phyloP scores from a whole-genome alignment of 2,888 invertebrate genomes.

The Scrobipalpa costella region DNA sequence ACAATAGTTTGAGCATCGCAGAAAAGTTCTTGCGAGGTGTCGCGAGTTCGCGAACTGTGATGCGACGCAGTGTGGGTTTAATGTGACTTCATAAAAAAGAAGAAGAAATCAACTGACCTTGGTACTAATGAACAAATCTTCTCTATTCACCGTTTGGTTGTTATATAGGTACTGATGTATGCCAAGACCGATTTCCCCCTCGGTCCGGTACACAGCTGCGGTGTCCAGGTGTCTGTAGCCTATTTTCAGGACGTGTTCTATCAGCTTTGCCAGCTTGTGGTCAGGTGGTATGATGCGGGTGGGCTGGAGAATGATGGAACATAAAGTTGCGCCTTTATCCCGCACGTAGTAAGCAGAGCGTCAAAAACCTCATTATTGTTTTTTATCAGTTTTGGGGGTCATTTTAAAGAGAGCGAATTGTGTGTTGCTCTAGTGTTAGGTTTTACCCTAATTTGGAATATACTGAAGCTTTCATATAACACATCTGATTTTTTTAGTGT shows the following conservation, averaged over 20 bases:
- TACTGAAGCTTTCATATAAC: too few relatives aligned
- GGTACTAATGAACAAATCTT: constrained; percentile 90
- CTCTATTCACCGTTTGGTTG: constrained; percentile 81
- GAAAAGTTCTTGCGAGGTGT: too few relatives aligned
- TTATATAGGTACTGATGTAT: constrained; percentile 84
- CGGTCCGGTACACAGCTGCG: constrained; percentile 88
- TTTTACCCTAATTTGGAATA: too few relatives aligned
- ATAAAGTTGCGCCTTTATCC: not conserved
- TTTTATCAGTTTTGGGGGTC: too few relatives aligned
- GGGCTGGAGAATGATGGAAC: constrained; percentile 52
- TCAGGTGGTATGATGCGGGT: constrained; percentile 63
- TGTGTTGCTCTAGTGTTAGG: too few relatives aligned
- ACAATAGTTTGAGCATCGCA: too few relatives aligned
- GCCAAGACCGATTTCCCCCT: constrained; percentile 87
- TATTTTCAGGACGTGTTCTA: constrained; percentile 86
- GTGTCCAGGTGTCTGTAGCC: constrained; percentile 93
- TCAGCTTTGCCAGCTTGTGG: constrained; percentile 81
- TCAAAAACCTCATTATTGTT: too few relatives aligned
- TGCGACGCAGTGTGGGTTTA: too few relatives aligned
- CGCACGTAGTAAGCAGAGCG: not conserved
- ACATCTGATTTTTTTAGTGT: too few relatives aligned
- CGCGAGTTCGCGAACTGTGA: too few relatives aligned
- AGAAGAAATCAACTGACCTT: constrained; percentile 81
- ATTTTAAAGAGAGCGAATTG: too few relatives aligned
- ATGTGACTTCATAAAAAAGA: not conserved